Conservation (phyloP, 2,888 invertebrate genomes). For the Sialis fuliginosa region DNA sequence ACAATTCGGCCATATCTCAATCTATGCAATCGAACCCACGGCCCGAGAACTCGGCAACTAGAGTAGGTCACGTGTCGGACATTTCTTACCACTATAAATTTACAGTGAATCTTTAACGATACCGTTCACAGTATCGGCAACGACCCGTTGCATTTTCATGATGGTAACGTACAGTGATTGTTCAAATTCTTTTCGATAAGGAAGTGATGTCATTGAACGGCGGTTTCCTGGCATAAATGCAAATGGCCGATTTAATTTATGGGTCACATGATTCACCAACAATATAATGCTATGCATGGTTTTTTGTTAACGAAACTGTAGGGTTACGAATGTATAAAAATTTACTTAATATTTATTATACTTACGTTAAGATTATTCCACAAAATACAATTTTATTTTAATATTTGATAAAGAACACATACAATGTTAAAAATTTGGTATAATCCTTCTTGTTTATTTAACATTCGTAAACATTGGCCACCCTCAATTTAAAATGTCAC, state of each 20-base stretch:
- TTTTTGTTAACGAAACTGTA: no score
- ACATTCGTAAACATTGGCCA: no score
- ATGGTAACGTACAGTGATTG: background rate
- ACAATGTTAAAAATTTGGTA: no score
- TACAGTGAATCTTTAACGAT: background rate
- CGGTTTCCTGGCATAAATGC: background rate
- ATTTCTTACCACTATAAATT: background rate
- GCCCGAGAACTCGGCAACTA: background rate
- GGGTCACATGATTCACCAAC: background rate
- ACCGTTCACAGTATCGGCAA: background rate
- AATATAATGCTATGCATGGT: background rate
- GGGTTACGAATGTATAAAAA: no score
- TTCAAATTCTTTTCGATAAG: background rate
- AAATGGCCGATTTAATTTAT: background rate
- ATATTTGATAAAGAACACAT: no score
- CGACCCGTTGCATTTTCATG: background rate
- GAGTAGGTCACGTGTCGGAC: background rate
- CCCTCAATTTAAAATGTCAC: no score
- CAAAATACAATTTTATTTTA: no score
- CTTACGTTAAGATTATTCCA: no score
- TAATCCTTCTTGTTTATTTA: no score
- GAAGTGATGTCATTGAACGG: background rate
- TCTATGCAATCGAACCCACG: background rate
- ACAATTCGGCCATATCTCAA: no score
- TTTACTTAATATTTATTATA: no score